Evolutionary conservation across 2,888 invertebrate genomes (phyloP).

Genomic region (Oxytorus armatus): DNA sequence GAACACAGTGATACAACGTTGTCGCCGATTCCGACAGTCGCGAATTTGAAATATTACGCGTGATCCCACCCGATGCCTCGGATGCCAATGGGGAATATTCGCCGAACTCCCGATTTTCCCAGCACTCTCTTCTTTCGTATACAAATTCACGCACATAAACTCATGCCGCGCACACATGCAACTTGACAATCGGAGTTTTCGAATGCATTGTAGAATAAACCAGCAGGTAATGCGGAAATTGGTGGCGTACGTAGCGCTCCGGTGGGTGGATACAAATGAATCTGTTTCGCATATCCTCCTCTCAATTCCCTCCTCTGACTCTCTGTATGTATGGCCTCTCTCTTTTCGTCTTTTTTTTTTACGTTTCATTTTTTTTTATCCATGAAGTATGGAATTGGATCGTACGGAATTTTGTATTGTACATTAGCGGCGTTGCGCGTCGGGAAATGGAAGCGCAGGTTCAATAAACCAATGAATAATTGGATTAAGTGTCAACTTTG

Average conservation of each 20-base stretch:
- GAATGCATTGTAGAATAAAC: constrained; percentile 44
- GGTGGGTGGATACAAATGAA: constrained; percentile 36
- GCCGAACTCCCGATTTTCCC: constrained; percentile 21
- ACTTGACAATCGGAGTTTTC: constrained; percentile 27
- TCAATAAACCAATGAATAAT: no score
- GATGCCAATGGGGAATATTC: constrained; percentile 45
- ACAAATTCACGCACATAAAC: not conserved
- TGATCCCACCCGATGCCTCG: constrained; percentile 29
- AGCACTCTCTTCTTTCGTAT: not conserved
- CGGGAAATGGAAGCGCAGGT: no score
- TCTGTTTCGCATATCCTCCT: constrained; percentile 21
- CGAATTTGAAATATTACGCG: constrained; percentile 60
- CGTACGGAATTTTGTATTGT: not conserved
- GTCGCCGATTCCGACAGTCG: constrained; percentile 28
- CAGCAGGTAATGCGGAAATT: constrained; percentile 50
- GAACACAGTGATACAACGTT: not conserved
- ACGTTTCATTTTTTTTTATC: not conserved
- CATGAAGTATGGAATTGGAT: not conserved
- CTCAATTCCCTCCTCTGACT: not conserved
- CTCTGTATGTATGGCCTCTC: no score
- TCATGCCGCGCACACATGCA: no score
- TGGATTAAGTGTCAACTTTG: no score
- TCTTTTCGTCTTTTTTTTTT: not conserved
- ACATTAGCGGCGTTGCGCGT: no score
- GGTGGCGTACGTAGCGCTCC: constrained; percentile 9